Conservation (phyloP, 2,888 invertebrate genomes). For the Tetragnatha montana region DNA sequence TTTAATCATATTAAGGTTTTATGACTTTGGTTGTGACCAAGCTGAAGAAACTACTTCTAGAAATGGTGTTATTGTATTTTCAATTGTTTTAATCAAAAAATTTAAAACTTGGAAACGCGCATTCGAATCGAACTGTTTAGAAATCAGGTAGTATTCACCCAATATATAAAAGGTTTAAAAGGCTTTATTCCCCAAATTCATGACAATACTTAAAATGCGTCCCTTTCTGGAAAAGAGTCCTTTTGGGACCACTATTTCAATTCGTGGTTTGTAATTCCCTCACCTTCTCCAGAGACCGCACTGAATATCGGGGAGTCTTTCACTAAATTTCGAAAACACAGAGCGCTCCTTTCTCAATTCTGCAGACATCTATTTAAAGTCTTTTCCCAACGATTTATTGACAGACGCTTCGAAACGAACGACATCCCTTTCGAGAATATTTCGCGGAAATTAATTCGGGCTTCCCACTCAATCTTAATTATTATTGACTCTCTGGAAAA, state of each 20-base stretch:
- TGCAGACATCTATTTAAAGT: background rate
- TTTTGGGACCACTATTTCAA: background rate
- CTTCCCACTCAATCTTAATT: background rate
- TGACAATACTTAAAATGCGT: too few species aligned
- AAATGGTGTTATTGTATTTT: too few species aligned
- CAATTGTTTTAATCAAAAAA: too few species aligned
- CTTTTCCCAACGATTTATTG: background rate
- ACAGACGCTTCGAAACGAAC: background rate
- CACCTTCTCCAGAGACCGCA: background rate
- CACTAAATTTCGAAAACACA: background rate
- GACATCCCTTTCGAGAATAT: background rate
- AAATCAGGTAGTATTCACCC: too few species aligned
- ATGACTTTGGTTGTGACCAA: too few species aligned
- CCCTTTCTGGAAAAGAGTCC: background rate
- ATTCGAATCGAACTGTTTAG: too few species aligned
- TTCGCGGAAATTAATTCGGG: background rate
- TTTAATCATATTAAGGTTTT: too few species aligned
- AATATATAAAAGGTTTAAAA: too few species aligned
- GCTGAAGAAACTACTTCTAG: too few species aligned
- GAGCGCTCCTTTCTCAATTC: background rate
- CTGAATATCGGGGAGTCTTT: background rate
- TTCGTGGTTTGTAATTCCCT: background rate
- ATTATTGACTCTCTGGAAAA: background rate
- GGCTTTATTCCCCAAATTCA: too few species aligned
- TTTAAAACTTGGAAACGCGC: too few species aligned